Evolutionary conservation across 2,888 invertebrate species (phyloP), one percentile per base, ranked within the genome.

Genomic region (Drosophila paramelanica): DNA sequence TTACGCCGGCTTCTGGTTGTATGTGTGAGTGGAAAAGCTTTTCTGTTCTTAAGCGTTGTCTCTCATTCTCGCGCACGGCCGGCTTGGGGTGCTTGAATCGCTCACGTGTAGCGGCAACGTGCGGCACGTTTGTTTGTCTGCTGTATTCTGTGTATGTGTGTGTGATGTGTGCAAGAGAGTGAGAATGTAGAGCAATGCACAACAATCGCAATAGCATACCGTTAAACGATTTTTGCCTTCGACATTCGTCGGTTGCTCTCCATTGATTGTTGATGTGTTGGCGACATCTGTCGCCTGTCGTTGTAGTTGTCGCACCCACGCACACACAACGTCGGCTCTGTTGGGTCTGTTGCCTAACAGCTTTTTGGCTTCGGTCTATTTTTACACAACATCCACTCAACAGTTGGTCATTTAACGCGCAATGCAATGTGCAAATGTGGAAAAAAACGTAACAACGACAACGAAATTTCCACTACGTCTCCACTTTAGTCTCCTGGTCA

Each of bases 41-140:
- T 65, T 3, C 23, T 17, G 31, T 42, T 42, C 31, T 31, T 11
- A 13, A 10, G 23, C 42, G 39, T 17, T 60, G 53, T 23, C 56
- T 73, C 74, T 55, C 41, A 33, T 46, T 67, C 64, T 43, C 5
- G 13, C 59, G 13, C 17, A 49, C 47, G 36, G 43, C 8, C 57
- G 11, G 46, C 41, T 45, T 20, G 50, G 31, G 25, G 25, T 41
- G 45, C 41, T 61, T 36, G 33, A 51, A 17, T 3, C 33, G 41
- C 69, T 90, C 90, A 90, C 90, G 91, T 90, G 91, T 89, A 62
- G 17, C 46, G 45, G 14, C 81, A 90, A 91, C 90, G 90, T 90
- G 90, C 86, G 55, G 72, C 89, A 88, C 81, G 83, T 82, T 81
- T 88, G 72, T 71, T 81, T 67, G 61, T 42, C 69, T 58, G 61